Percentiles rank a stretch among this genome's conserved stretches.
Evolutionary conservation across 2,113 vertebrate species (phyloP).

Genomic region (Paratilapia polleni): DNA sequence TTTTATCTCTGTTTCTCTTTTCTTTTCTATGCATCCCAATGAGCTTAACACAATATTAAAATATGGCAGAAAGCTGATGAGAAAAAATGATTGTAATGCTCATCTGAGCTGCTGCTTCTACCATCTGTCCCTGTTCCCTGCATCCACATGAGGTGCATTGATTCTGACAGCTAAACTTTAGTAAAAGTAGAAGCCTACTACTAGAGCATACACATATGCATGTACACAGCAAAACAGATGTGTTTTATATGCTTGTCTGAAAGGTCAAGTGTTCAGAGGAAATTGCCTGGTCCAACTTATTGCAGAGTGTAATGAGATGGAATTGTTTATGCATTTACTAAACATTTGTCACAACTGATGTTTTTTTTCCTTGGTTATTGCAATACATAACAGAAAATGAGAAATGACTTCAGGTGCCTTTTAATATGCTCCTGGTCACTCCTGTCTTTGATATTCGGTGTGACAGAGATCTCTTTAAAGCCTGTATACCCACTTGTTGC

Average conservation of each 20-base stretch:
- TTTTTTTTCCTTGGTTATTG: constrained; percentile 8
- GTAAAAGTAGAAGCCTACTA: neutral
- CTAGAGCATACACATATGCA: neutral
- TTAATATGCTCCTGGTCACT: constrained; percentile 34
- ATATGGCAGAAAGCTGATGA: constrained; percentile 59
- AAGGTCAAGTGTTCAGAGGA: constrained; percentile 69
- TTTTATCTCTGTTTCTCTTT: constrained; percentile 66
- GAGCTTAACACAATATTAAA: constrained; percentile 65
- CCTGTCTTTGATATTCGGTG: constrained; percentile 16
- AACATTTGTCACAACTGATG: constrained; percentile 57
- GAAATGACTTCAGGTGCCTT: constrained; percentile 30
- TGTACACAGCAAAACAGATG: constrained; percentile 49
- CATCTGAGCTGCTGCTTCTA: constrained; percentile 29
- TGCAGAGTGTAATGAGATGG: constrained; percentile 64
- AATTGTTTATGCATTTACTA: constrained; percentile 66
- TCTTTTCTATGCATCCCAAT: constrained; percentile 73
- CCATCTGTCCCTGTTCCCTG: neutral
- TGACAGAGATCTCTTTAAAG: constrained; percentile 36
- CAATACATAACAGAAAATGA: constrained; percentile 22
- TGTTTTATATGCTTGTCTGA: constrained; percentile 61
- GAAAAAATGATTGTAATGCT: constrained; percentile 52
- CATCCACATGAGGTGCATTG: neutral
- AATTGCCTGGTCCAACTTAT: constrained; percentile 65
- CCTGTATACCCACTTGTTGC: neutral
- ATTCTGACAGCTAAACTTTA: constrained; percentile 13